These are phyloP conservation scores for Troilus luridus DNA, from an alignment of 2,888 invertebrate species.

Conservation along the genomic window DNA sequence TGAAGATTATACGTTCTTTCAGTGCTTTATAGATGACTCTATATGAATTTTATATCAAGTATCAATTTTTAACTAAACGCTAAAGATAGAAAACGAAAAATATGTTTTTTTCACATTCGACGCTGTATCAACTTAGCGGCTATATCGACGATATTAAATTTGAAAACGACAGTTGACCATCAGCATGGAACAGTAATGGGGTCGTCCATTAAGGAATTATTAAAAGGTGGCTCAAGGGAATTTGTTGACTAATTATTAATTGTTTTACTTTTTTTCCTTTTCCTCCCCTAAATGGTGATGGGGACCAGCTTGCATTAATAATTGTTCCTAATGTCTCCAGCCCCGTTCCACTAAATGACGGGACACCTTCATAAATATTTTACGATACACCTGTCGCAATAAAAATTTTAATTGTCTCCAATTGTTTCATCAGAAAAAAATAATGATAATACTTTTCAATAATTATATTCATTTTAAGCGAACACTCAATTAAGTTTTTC, in stretches of 20 bases:
- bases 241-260: constrained; percentile 16
- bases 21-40: too few species aligned
- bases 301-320: constrained; percentile 14
- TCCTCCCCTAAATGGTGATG: background rate
- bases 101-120: too few species aligned
- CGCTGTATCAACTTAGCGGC: too few species aligned
- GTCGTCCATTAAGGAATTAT: background rate
- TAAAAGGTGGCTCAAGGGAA: constrained; percentile 7
- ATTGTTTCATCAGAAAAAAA: constrained; percentile 1
- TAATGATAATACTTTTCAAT: background rate
- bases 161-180: background rate
- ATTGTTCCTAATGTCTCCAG: constrained; percentile 7
- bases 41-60: too few species aligned
- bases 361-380: constrained; percentile 19
- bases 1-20: too few species aligned
- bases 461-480: background rate
- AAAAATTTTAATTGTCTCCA: background rate
- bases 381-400: constrained; percentile 14
- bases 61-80: too few species aligned
- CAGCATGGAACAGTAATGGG: background rate
- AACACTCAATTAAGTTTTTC: background rate
- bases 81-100: too few species aligned
- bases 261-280: background rate
- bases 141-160: background rate
- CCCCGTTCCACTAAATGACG: background rate